Evolutionary conservation across 2,888 invertebrate genomes (phyloP).

Genomic region (Liodrosophila aerea): DNA sequence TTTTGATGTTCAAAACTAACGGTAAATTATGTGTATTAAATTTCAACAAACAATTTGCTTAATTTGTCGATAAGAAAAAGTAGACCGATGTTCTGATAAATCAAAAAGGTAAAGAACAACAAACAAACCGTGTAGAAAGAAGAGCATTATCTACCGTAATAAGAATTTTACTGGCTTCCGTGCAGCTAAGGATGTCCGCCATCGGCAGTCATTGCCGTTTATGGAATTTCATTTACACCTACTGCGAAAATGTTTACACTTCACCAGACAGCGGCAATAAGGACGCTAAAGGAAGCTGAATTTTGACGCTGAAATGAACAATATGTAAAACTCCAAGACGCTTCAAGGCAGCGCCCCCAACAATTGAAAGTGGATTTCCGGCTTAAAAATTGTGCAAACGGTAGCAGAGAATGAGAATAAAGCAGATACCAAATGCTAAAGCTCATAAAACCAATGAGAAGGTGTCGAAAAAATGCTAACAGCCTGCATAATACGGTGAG

Average conservation of each 20-base stretch:
- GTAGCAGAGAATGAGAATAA: constrained; percentile 26
- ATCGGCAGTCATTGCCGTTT: constrained; percentile 40
- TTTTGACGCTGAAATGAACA: constrained; percentile 56
- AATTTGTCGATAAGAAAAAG: constrained; percentile 43
- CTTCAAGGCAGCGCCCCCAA: constrained; percentile 67
- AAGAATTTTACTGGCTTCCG: constrained; percentile 65
- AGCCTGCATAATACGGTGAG: constrained; percentile 48
- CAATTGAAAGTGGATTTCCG: constrained; percentile 80
- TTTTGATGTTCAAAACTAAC: not conserved
- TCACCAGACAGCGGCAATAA: constrained; percentile 66
- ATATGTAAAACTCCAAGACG: constrained; percentile 69
- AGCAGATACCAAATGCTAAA: constrained; percentile 48
- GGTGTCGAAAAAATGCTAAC: constrained; percentile 45
- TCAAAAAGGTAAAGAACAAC: constrained; percentile 14
- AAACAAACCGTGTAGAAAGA: constrained; percentile 42
- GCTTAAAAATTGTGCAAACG: constrained; percentile 67
- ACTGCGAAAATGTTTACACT: constrained; percentile 76
- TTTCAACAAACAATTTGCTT: constrained; percentile 22
- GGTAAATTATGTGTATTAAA: not conserved
- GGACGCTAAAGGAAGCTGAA: constrained; percentile 22
- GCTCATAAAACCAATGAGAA: constrained; percentile 56
- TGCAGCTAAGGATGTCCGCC: constrained; percentile 29
- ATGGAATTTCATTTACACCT: constrained; percentile 77
- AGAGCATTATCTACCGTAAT: constrained; percentile 28
- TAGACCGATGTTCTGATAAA: constrained; percentile 18